Evolutionary conservation across 2,113 vertebrate species (phyloP).

Genomic region (Uria lomvia): DNA sequence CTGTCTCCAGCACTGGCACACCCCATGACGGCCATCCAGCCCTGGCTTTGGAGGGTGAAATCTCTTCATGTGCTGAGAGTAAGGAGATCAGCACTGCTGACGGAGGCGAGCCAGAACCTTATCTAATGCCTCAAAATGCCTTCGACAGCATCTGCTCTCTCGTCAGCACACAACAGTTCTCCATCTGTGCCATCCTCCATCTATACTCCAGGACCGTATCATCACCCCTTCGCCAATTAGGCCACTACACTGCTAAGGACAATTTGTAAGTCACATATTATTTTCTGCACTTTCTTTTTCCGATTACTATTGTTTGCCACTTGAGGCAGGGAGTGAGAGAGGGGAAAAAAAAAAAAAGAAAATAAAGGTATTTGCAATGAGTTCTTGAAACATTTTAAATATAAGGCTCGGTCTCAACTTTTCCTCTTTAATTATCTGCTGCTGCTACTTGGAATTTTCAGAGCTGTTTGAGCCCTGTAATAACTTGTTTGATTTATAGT

Average conservation of each 20-base stretch:
- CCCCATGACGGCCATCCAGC: neutral
- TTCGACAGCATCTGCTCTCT: neutral
- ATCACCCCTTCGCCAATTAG: neutral
- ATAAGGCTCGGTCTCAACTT: neutral
- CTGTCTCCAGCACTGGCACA: neutral
- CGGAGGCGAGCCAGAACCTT: neutral
- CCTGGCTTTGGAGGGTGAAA: neutral
- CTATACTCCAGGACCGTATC: neutral
- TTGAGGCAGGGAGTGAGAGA: neutral
- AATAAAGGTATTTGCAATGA: neutral
- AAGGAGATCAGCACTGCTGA: neutral
- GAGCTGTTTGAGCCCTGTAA: slow-evolving; percentile 20
- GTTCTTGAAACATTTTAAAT: slow-evolving; percentile 6
- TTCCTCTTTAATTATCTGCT: slow-evolving; percentile 42
- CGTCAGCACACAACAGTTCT: neutral
- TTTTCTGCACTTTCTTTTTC: neutral
- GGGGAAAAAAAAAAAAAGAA: neutral
- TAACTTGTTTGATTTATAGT: slow-evolving; percentile 48
- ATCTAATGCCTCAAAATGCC: neutral
- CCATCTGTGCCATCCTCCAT: neutral
- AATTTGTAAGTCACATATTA: slow-evolving; percentile 18
- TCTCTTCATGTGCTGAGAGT: neutral
- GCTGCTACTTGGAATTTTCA: slow-evolving; percentile 24
- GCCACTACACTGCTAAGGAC: neutral
- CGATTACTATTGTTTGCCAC: neutral